These are phyloP conservation scores for Agapornis canus DNA, from an alignment of 2,797 vertebrate genomes.

Conservation along the genomic window DNA sequence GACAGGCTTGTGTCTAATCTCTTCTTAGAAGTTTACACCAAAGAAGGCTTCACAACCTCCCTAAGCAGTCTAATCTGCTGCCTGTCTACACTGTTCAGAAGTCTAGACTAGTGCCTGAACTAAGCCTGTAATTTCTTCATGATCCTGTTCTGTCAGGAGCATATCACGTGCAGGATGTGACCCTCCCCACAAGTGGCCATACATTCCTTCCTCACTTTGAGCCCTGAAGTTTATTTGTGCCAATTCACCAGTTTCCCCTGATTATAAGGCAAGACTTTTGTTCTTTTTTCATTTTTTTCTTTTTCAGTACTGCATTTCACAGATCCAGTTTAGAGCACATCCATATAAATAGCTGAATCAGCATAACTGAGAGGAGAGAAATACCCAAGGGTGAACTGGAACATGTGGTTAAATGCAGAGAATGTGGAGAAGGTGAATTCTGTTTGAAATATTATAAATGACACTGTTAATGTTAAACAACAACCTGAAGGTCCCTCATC, in stretches of 20 bases:
- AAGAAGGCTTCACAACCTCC: neutral
- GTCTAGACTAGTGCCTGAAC: neutral
- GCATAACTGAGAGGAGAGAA: neutral
- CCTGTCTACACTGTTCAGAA: neutral
- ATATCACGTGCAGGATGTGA: accelerated
- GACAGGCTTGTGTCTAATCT: neutral
- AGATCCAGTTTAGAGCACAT: neutral
- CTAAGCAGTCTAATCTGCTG: neutral
- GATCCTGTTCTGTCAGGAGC: slow-evolving; percentile 20
- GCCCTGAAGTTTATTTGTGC: neutral
- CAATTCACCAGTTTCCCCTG: neutral
- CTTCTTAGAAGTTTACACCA: neutral
- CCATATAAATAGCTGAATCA: neutral
- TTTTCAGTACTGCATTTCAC: neutral
- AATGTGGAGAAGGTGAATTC: neutral
- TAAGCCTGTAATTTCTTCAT: neutral
- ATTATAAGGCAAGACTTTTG: neutral
- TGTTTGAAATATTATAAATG: neutral
- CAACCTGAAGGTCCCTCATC: neutral
- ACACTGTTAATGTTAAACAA: neutral
- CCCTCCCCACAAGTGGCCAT: neutral
- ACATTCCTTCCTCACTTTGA: neutral
- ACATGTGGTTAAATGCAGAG: neutral
- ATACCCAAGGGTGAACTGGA: neutral
- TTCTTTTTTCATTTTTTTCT: neutral